A percentile compares a stretch with the other conserved stretches of the same genome.
Evolutionary conservation across 2,888 invertebrate genomes (phyloP).

Genomic region (Tetranychus truncatus): DNA sequence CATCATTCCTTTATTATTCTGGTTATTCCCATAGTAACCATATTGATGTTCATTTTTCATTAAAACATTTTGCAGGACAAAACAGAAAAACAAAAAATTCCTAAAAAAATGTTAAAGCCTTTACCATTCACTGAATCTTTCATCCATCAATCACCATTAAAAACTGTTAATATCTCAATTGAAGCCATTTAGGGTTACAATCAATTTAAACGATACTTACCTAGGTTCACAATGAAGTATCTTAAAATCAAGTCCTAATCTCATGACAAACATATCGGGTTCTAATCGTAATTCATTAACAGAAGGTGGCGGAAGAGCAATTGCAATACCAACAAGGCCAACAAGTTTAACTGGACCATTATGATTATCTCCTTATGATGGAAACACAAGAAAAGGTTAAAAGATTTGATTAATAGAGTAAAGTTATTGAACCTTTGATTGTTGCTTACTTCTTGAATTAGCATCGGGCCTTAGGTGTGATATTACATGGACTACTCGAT

Average conservation of each 20-base stretch:
- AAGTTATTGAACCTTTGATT: neutral
- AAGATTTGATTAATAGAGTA: neutral
- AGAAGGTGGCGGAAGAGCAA: conserved; percentile 86
- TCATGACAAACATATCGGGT: conserved; percentile 62
- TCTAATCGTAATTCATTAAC: conserved; percentile 90
- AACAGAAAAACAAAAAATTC: too few relatives aligned
- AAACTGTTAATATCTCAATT: too few relatives aligned
- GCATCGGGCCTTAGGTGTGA: conserved; percentile 54
- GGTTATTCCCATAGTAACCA: neutral
- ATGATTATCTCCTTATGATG: neutral
- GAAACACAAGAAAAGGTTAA: too few relatives aligned
- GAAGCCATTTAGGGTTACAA: too few relatives aligned
- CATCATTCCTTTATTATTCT: neutral
- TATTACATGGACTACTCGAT: conserved; percentile 76
- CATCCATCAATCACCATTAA: too few relatives aligned
- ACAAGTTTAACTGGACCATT: conserved; percentile 32
- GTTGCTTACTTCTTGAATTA: conserved; percentile 22
- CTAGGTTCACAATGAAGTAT: conserved; percentile 92
- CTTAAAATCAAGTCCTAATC: conserved; percentile 84
- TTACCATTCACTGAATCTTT: too few relatives aligned
- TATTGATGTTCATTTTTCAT: neutral
- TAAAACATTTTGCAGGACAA: neutral
- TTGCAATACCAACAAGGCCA: conserved; percentile 85
- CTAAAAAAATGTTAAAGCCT: too few relatives aligned
- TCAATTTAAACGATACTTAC: conserved; percentile 39